These are phyloP conservation scores for Drosophila atroscutellata DNA, from an alignment of 2,888 invertebrate species.

Conservation along the genomic window DNA sequence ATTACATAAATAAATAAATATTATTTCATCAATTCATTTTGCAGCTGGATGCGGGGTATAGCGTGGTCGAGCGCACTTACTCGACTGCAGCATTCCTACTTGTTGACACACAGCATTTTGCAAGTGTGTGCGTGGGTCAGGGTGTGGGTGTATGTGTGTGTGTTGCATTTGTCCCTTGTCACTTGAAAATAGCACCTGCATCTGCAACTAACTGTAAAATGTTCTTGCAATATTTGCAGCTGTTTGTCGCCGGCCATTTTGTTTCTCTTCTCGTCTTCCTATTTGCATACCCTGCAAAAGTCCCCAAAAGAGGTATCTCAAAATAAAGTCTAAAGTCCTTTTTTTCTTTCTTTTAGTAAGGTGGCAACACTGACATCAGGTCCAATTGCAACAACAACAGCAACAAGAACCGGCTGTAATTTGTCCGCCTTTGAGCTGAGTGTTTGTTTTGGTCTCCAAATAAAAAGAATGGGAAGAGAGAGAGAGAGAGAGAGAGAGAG, in stretches of 20 bases:
- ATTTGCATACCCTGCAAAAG: conserved; percentile 1
- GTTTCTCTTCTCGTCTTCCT: conserved; percentile 19
- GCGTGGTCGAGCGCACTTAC: background rate
- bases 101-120: conserved; percentile 73
- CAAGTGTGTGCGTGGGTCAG: conserved; percentile 24
- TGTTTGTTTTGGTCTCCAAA: conserved; percentile 59
- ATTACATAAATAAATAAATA: background rate
- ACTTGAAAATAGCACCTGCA: conserved; percentile 68
- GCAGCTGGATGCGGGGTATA: background rate
- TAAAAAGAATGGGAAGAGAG: too few species aligned
- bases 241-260: conserved; percentile 69
- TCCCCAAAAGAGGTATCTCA: background rate
- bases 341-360: conserved; percentile 36
- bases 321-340: too few species aligned
- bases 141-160: conserved; percentile 17
- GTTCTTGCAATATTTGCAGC: conserved; percentile 79
- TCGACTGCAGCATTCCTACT: conserved; percentile 10
- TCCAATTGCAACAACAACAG: conserved; percentile 38
- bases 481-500: too few species aligned
- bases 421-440: conserved; percentile 71
- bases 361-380: conserved; percentile 74
- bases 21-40: background rate
- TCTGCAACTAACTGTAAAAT: conserved; percentile 40
- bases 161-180: conserved; percentile 73
- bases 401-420: conserved; percentile 68